phyloP scores from a whole-genome alignment of 2,113 vertebrate genomes.

The Apeltes quadracus region DNA sequence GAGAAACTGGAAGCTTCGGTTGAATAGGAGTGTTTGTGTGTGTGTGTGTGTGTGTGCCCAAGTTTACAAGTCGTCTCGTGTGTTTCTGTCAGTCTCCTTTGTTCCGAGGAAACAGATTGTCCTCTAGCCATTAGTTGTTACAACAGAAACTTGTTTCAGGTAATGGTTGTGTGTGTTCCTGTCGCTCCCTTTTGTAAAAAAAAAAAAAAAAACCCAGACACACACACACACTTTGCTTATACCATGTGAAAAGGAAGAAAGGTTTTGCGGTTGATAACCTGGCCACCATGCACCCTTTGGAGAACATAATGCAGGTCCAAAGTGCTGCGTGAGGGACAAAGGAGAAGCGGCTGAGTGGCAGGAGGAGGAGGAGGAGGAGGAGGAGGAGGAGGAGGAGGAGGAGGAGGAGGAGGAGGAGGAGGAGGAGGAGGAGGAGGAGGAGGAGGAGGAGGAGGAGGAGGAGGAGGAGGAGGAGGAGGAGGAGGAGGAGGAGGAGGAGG shows the following conservation, averaged over 20 bases:
- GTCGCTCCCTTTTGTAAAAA: slow-evolving; percentile 19
- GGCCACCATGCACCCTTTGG: not conserved
- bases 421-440: slow-evolving; percentile 15
- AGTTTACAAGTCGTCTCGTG: slow-evolving; percentile 17
- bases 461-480: slow-evolving; percentile 12
- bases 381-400: slow-evolving; percentile 10
- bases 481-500: slow-evolving; percentile 25
- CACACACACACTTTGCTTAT: slow-evolving; percentile 13
- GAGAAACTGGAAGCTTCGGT: slow-evolving; percentile 18
- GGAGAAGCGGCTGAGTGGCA: slow-evolving; percentile 19
- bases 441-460: slow-evolving; percentile 18
- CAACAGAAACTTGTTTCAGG: slow-evolving; percentile 68
- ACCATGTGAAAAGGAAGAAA: not conserved
- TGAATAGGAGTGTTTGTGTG: slow-evolving; percentile 16
- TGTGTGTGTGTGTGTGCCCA: not conserved
- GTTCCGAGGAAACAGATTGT: slow-evolving; percentile 50
- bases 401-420: slow-evolving; percentile 15
- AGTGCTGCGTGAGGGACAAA: slow-evolving; percentile 13
- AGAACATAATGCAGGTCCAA: slow-evolving; percentile 18
- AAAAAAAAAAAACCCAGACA: not conserved
- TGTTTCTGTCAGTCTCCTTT: slow-evolving; percentile 44
- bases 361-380: slow-evolving; percentile 19
- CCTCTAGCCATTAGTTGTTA: slow-evolving; percentile 47
- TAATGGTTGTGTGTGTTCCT: slow-evolving; percentile 57
- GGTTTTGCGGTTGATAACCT: slow-evolving; percentile 14